Evolutionary conservation across 2,888 invertebrate genomes (phyloP).

Genomic region (Phalera bucephala): DNA sequence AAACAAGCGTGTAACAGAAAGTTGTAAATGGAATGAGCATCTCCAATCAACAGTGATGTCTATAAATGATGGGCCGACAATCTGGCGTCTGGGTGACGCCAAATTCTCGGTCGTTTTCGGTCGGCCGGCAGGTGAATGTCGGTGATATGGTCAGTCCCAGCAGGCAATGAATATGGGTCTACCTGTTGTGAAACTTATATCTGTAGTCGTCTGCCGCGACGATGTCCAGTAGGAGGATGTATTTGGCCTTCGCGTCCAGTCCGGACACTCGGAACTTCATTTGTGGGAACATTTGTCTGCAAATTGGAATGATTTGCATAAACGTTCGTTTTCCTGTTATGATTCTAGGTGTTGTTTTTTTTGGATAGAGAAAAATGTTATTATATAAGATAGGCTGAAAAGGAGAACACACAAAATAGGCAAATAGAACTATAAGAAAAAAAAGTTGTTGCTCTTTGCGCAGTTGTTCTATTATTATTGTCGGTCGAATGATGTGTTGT

Average conservation of each 20-base stretch:
- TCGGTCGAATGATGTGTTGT: too few relatives aligned
- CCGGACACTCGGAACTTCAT: slow-evolving; percentile 99
- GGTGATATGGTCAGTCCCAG: slow-evolving; percentile 39
- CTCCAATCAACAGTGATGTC: slow-evolving; percentile 71
- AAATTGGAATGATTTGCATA: slow-evolving; percentile 65
- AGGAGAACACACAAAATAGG: neutral
- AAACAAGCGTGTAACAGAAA: slow-evolving; percentile 67
- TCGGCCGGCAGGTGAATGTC: slow-evolving; percentile 34
- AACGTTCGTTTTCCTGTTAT: too few relatives aligned
- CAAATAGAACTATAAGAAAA: neutral
- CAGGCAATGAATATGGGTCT: slow-evolving; percentile 59
- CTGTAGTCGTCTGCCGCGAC: slow-evolving; percentile 99
- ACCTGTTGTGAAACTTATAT: slow-evolving; percentile 98
- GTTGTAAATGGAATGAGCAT: slow-evolving; percentile 53
- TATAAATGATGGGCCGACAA: slow-evolving; percentile 46
- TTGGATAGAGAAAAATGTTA: too few relatives aligned
- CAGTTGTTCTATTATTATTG: too few relatives aligned
- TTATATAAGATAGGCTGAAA: neutral
- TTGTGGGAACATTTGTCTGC: slow-evolving; percentile 99
- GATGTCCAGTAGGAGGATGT: slow-evolving; percentile 99
- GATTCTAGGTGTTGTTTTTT: neutral
- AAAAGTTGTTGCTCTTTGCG: too few relatives aligned
- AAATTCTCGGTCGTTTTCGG: slow-evolving; percentile 45
- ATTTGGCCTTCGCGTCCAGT: slow-evolving; percentile 99
- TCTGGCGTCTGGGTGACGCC: slow-evolving; percentile 40